phyloP scores from a whole-genome alignment of 2,113 vertebrate species.

The Tychaedon coryphoeus region DNA sequence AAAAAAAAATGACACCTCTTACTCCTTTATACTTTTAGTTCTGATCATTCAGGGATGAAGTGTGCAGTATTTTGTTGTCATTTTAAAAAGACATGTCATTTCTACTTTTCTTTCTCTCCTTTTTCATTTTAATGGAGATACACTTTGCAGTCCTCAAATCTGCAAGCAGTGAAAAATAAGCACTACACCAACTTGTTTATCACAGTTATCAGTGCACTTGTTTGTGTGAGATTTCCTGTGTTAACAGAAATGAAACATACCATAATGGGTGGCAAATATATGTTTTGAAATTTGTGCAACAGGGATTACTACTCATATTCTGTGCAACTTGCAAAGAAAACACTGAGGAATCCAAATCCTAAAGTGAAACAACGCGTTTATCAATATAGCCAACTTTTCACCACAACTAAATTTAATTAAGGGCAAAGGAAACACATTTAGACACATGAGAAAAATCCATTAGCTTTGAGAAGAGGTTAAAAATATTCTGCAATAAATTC shows the following conservation, averaged over 20 bases:
- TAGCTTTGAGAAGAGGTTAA: neutral
- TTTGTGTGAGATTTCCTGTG: constrained; percentile 71
- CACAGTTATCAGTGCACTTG: constrained; percentile 67
- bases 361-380: neutral
- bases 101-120: neutral
- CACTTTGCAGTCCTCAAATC: neutral
- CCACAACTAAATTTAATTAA: neutral
- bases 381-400: neutral
- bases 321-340: constrained; percentile 16
- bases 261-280: constrained; percentile 60
- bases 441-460: neutral
- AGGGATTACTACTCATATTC: constrained; percentile 32
- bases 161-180: constrained; percentile 26
- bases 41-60: neutral
- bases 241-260: constrained; percentile 63
- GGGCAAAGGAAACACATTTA: neutral
- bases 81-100: neutral
- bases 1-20: neutral
- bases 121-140: neutral
- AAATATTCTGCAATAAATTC: neutral
- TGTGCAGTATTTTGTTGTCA: neutral
- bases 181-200: constrained; percentile 56
- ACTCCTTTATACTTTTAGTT: neutral
- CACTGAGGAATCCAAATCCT: neutral
- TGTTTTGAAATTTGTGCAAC: constrained; percentile 39